Base-by-base conservation (phyloP, 1,140 invertebrate genomes). In the Platyscapa corneri region DNA sequence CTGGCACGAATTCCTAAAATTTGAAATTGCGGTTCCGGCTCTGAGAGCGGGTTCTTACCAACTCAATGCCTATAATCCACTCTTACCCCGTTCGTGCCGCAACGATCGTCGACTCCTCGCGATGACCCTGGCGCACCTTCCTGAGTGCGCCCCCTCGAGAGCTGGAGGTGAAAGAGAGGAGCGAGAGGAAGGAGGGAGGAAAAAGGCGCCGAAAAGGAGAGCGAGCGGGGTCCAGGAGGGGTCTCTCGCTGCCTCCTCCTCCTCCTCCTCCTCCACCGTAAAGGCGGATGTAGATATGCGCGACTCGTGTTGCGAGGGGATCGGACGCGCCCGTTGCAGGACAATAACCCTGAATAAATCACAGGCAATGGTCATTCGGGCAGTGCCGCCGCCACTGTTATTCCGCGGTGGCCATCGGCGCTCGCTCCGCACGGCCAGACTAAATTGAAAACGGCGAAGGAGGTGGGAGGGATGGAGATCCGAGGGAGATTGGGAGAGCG, bases 291-390 rank as follows among this genome's bases (percentile, higher is more conserved):
- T 53, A 53, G 18, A 53, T 53, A 20, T 53, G 49, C 49, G 10
- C 49, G 8, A 3, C 49, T 7, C 18, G 49, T 53, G 2, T 53
- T 53, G 18, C 2, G 49, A 53, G 49, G 18, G 16, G 18, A 18
- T 16, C 3, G 49, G 16, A 53, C 49, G 20, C 56, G 10, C 56
- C 56, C 56, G 14, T 27, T 60, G 23, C 14, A 67, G 83, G 46
- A 84, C 83, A 74, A 84, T 84, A 84, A 84, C 83, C 83, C 76
- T 72, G 77, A 80, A 84, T 84, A 84, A 84, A 80, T 84, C 83
- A 79, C 64, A 20, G 65, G 76, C 76, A 80, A 46, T 84, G 83
- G 83, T 79, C 83, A 53, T 79, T 74, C 56, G 70, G 82, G 23
- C 56, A 60, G 23, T 27, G 56, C 49, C 49, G n/a, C n/a, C 3